These are phyloP conservation scores for Haemorhous mexicanus DNA, from an alignment of 2,113 vertebrate genomes.

Conservation along the genomic window DNA sequence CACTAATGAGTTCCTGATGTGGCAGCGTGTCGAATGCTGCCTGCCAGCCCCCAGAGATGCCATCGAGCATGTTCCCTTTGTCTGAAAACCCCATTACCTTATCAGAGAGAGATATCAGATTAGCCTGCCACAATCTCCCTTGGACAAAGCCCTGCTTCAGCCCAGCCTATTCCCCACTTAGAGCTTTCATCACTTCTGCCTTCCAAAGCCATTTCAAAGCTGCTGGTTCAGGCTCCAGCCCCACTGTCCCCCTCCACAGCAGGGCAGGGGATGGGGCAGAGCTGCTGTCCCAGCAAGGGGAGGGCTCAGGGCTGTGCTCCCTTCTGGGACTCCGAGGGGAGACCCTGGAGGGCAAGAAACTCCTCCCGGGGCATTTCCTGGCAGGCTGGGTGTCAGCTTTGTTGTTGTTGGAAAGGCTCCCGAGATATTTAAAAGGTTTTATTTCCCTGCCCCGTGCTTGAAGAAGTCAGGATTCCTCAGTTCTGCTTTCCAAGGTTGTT, in stretches of 20 bases:
- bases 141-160: background rate
- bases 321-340: background rate
- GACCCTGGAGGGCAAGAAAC: background rate
- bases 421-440: too few species aligned
- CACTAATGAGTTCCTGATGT: constrained; percentile 9
- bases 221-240: background rate
- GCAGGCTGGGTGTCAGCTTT: background rate
- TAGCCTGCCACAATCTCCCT: background rate
- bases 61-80: constrained; percentile 17
- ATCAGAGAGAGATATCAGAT: constrained; percentile 28
- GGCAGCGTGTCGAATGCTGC: background rate
- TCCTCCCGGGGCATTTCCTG: background rate
- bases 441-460: too few species aligned
- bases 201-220: background rate
- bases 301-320: fast-evolving
- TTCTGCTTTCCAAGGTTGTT: too few species aligned
- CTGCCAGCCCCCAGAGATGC: background rate
- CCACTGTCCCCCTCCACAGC: fast-evolving
- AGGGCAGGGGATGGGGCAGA: fast-evolving
- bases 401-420: too few species aligned
- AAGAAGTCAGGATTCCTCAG: too few species aligned
- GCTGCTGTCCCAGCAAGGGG: too few species aligned
- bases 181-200: constrained; percentile 3
- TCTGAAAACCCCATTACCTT: constrained; percentile 41
- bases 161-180: background rate